Percentiles rank a stretch among this genome's conserved stretches.
Evolutionary conservation across 1,140 invertebrate species (phyloP).

Genomic region (Drosophila littoralis): DNA sequence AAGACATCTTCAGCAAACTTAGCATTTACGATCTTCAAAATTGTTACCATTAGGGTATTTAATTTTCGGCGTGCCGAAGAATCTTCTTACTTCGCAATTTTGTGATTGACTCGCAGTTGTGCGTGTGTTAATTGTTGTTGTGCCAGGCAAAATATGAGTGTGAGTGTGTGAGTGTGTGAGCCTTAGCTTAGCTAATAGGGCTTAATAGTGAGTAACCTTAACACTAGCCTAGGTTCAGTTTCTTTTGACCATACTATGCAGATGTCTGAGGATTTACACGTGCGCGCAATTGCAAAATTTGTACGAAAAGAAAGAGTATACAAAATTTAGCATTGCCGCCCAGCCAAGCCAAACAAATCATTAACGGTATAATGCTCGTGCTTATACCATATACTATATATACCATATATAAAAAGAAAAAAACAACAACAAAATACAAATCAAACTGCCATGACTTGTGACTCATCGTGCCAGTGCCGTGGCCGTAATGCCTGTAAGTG

Average conservation of each 20-base stretch:
- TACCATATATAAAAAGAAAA: slow-evolving; percentile 21
- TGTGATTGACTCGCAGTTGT: too few species aligned
- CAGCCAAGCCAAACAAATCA: background rate
- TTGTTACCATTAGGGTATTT: too few species aligned
- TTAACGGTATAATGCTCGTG: slow-evolving; percentile 11
- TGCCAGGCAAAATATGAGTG: background rate
- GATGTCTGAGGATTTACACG: slow-evolving; percentile 82
- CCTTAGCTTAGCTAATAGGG: background rate
- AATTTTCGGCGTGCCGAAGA: too few species aligned
- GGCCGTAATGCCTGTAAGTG: slow-evolving; percentile 32
- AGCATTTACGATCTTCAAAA: too few species aligned
- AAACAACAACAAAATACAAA: slow-evolving; percentile 22
- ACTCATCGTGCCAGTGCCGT: slow-evolving; percentile 32
- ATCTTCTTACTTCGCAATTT: too few species aligned
- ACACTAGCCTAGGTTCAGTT: slow-evolving; percentile 37
- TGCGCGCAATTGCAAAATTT: slow-evolving; percentile 43
- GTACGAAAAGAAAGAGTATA: slow-evolving; percentile 7
- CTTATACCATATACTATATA: slow-evolving; percentile 22
- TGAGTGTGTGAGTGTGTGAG: background rate
- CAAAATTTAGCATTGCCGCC: slow-evolving; percentile 62
- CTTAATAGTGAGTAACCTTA: background rate
- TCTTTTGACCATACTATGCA: slow-evolving; percentile 84
- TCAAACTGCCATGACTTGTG: slow-evolving; percentile 35
- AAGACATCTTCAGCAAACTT: too few species aligned
- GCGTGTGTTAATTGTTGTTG: slow-evolving; percentile 8